Evolutionary conservation across 2,113 vertebrate genomes (phyloP).

Genomic region (Corvus cornix): DNA sequence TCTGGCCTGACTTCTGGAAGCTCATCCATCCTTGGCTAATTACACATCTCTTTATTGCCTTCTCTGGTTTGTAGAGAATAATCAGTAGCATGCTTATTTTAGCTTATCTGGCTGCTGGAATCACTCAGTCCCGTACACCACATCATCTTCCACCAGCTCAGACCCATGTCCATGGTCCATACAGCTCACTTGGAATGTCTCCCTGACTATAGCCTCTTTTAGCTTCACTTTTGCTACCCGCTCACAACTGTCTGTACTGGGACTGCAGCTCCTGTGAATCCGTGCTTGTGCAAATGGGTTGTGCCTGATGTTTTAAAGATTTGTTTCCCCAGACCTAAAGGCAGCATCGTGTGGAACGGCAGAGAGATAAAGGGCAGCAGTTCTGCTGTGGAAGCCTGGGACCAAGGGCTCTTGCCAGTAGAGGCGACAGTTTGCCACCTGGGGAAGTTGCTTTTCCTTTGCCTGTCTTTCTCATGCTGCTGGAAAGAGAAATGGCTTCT

Average conservation of each 20-base stretch:
- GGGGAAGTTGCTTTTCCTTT: background rate
- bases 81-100: background rate
- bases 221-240: background rate
- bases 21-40: background rate
- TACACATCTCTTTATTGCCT: background rate
- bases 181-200: background rate
- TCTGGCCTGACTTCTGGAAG: background rate
- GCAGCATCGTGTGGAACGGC: fast-evolving
- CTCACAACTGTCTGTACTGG: background rate
- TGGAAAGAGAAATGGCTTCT: background rate
- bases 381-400: background rate
- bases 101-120: background rate
- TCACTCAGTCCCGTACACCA: background rate
- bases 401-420: background rate
- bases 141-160: background rate
- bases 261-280: background rate
- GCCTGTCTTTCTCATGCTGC: background rate
- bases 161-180: background rate
- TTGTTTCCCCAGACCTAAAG: background rate
- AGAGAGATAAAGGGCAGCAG: background rate
- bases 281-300: background rate
- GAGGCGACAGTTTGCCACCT: background rate
- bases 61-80: background rate
- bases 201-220: background rate
- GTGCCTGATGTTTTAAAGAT: background rate